A percentile compares a stretch with the other conserved stretches of the same genome.
phyloP scores from a whole-genome alignment of 2,797 vertebrate genomes.

The Myotis pilosus region DNA sequence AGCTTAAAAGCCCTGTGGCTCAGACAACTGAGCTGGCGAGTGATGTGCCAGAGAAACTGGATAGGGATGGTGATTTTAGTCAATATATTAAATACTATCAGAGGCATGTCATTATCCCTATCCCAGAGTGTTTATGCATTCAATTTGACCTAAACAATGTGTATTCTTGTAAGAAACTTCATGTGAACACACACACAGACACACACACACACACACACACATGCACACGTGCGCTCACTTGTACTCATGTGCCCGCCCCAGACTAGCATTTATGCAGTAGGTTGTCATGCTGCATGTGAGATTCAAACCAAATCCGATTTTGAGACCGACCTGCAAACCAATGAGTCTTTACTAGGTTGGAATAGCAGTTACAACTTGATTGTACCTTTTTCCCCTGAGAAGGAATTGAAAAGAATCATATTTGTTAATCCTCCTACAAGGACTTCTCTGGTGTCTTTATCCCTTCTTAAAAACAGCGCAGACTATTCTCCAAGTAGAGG shows the following conservation, averaged over 20 bases:
- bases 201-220: background rate
- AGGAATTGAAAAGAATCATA: constrained; percentile 44
- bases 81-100: background rate
- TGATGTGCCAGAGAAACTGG: background rate
- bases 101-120: background rate
- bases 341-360: background rate
- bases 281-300: background rate
- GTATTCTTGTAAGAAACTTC: background rate
- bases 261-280: background rate
- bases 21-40: background rate
- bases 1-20: background rate
- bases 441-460: constrained; percentile 32
- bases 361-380: background rate
- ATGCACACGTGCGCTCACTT: too few species aligned
- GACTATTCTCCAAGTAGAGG: background rate
- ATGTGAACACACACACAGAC: background rate
- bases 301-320: constrained; percentile 39
- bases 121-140: background rate
- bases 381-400: background rate
- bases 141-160: background rate
- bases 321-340: constrained; percentile 7
- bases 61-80: background rate
- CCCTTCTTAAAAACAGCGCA: constrained; percentile 28
- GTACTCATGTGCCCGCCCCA: background rate
- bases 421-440: constrained; percentile 52